Conservation (phyloP, 2,797 vertebrate genomes). For the Varecia variegata region DNA sequence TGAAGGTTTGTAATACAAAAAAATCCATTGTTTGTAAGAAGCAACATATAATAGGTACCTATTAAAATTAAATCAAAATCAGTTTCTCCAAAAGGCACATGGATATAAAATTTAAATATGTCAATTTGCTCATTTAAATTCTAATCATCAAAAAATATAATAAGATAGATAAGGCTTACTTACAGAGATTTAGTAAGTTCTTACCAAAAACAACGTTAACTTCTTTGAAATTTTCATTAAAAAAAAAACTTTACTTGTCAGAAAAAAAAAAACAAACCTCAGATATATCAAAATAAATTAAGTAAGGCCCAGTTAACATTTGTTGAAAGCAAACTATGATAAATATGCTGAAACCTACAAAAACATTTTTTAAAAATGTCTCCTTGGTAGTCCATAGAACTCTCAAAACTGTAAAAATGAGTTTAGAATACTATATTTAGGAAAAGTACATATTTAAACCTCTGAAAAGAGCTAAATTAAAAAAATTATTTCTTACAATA, state of each 20-base stretch:
- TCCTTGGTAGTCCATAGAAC: not conserved
- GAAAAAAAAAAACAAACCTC: not conserved
- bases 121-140: slow-evolving; percentile 10
- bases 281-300: slow-evolving; percentile 37
- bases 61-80: slow-evolving; percentile 54
- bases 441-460: not conserved
- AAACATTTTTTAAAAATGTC: not conserved
- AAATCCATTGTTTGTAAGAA: slow-evolving; percentile 90
- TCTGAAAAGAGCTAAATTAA: slow-evolving; percentile 1
- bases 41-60: slow-evolving; percentile 92
- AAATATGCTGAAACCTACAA: not conserved
- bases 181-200: not conserved
- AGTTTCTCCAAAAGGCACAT: slow-evolving; percentile 27
- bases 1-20: slow-evolving; percentile 92
- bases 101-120: slow-evolving; percentile 30
- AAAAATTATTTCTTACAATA: not conserved
- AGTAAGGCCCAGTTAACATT: not conserved
- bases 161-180: not conserved
- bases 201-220: not conserved
- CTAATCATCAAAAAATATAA: not conserved
- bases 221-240: not conserved
- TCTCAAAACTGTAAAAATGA: slow-evolving; percentile 28
- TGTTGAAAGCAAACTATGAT: not conserved
- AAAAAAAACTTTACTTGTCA: not conserved
- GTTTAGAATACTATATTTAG: slow-evolving; percentile 20